Evolutionary conservation across 2,797 vertebrate genomes (phyloP), one percentile per base, ranked within the genome.

Genomic region (Pteronotus mesoamericanus): DNA sequence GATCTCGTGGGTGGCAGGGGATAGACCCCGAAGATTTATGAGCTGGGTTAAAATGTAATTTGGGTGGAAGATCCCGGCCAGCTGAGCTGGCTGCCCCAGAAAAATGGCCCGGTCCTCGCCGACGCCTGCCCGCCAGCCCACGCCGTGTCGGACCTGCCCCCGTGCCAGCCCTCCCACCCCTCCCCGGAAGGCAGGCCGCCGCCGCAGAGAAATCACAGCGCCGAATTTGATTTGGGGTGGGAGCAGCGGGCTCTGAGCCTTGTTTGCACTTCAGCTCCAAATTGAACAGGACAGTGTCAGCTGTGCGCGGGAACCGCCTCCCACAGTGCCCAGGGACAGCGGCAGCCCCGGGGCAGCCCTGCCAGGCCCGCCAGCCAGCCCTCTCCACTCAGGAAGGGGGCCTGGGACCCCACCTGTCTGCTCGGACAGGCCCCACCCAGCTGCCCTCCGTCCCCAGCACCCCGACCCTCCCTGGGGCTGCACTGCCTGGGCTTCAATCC

Each of bases 41-140:
- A 97, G 92, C 95, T 37, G 90, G 95, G 96, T 97, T 96, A 95
- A 97, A 97, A 98, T 98, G 98, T 97, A 97, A 98, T 98, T 97
- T 97, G 97, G 95, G 96, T 92, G 96, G 95, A 96, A 96, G 97
- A 95, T 94, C 96, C 96, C 92, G 8, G 95, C 96, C 94, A 86
- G 94, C 95, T 44, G 1, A 69, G 94, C 94, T 1, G 74, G 95
- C 97, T 61, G 94, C 96, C 95, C 93, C 96, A 97, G 98, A 97
- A 95, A 91, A 95, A 96, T 94, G 95, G 97, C 96, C 95, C 79
- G 34, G 10, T 95, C 94, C 83, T 86, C 14, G 46, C 86, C 1
- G 21, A 53, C 61, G 88, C 44, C 84, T 37, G 1, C 79, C 83
- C 10, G 1, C 74, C 44, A 44, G 86, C 74, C 37, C 72, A 0